A percentile compares a stretch with the other conserved stretches of the same genome.
These are phyloP conservation scores for Zoanthus solanderi DNA, from an alignment of 92 coral and sea anemone genomes.

Conservation along the genomic window DNA sequence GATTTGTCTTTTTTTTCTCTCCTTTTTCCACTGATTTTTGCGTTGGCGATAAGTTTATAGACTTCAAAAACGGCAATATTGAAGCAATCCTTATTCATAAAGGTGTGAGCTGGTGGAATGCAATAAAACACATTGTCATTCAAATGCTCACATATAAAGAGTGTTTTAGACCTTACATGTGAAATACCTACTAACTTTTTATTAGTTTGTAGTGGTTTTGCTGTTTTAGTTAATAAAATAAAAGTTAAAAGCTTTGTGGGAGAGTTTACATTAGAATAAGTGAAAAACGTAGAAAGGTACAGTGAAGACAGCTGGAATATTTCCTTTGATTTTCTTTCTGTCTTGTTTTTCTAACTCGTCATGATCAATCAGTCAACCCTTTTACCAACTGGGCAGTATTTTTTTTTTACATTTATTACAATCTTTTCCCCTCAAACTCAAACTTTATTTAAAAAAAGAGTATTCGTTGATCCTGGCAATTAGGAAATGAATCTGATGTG, in stretches of 20 bases:
- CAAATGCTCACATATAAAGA: slow-evolving; percentile 50
- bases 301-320: background rate
- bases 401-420: background rate
- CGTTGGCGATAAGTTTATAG: slow-evolving; percentile 23
- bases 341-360: slow-evolving; percentile 28
- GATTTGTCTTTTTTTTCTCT: background rate
- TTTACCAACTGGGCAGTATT: background rate
- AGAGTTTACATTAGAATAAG: slow-evolving; percentile 9
- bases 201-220: slow-evolving; percentile 19
- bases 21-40: background rate
- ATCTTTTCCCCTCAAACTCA: background rate
- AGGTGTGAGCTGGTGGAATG: slow-evolving; percentile 65
- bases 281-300: background rate
- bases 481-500: background rate
- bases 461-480: background rate
- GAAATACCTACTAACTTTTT: slow-evolving; percentile 73
- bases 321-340: slow-evolving; percentile 10
- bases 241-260: slow-evolving; percentile 30
- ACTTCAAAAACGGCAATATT: slow-evolving; percentile 46
- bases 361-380: background rate
- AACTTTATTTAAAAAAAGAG: background rate
- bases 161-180: slow-evolving; percentile 82
- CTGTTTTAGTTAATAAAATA: slow-evolving; percentile 34
- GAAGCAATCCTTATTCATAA: slow-evolving; percentile 58
- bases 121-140: slow-evolving; percentile 62